Evolutionary conservation across 2,888 invertebrate species (phyloP).

Genomic region (Leptogaster cylindrica): DNA sequence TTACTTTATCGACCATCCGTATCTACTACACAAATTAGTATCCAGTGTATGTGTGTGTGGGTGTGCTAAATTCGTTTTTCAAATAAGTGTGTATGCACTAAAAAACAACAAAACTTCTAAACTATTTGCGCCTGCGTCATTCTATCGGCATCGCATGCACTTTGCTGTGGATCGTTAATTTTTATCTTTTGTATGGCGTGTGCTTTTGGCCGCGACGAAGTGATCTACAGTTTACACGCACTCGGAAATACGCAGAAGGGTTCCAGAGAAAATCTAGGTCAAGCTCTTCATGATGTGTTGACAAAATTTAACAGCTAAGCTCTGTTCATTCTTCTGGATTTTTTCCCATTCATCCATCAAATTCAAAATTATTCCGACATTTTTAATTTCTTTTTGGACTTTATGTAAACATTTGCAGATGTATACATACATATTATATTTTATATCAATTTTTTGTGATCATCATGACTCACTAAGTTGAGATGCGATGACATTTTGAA

Average conservation of each 20-base stretch:
- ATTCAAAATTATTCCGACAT: too few relatives aligned
- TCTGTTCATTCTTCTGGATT: too few relatives aligned
- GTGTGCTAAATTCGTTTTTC: conserved; percentile 3
- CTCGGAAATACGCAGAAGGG: conserved; percentile 23
- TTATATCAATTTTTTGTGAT: too few relatives aligned
- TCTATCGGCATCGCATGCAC: background rate
- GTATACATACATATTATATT: too few relatives aligned
- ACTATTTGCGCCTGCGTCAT: conserved; percentile 2
- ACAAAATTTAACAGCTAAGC: too few relatives aligned
- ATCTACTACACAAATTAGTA: background rate
- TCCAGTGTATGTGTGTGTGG: background rate
- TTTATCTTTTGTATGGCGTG: conserved; percentile 28
- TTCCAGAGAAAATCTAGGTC: conserved; percentile 19
- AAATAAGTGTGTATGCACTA: too few relatives aligned
- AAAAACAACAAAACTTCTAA: too few relatives aligned
- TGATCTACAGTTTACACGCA: background rate
- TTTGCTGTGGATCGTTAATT: conserved; percentile 15
- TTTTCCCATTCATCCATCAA: too few relatives aligned
- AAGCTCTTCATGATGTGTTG: conserved; percentile 26
- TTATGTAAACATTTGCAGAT: too few relatives aligned
- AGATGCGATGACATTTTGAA: too few relatives aligned
- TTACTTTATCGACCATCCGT: background rate
- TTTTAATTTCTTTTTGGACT: too few relatives aligned
- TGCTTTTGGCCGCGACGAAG: background rate
- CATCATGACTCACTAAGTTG: too few relatives aligned